A percentile compares a stretch with the other conserved stretches of the same genome.
These are phyloP conservation scores for Goniozus legneri DNA, from an alignment of 1,140 invertebrate genomes.

Conservation along the genomic window DNA sequence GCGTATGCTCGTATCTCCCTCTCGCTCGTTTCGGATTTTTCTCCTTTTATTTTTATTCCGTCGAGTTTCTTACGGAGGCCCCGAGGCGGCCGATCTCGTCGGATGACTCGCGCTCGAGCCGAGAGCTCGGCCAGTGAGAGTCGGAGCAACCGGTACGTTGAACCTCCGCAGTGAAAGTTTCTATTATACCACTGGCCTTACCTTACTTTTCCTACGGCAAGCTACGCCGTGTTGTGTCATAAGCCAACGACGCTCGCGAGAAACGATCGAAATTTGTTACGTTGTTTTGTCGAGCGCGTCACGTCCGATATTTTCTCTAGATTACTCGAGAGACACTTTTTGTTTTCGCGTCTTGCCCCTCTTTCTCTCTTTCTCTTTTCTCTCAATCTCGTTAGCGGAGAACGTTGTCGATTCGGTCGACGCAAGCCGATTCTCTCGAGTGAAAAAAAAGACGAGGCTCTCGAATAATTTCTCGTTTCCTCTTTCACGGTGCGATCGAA, in stretches of 20 bases:
- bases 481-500: too few species aligned
- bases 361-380: too few species aligned
- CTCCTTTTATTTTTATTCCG: slow-evolving; percentile 10
- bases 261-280: slow-evolving; percentile 20
- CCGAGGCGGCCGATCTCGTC: too few species aligned
- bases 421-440: too few species aligned
- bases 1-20: too few species aligned
- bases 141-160: slow-evolving; percentile 45
- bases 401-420: too few species aligned
- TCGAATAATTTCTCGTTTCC: too few species aligned
- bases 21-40: slow-evolving; percentile 8
- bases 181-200: slow-evolving; percentile 57
- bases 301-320: background rate
- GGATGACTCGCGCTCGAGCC: slow-evolving; percentile 14
- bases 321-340: background rate
- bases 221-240: slow-evolving; percentile 50
- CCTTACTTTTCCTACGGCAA: slow-evolving; percentile 54
- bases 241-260: slow-evolving; percentile 26
- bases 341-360: background rate
- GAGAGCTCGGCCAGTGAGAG: slow-evolving; percentile 47
- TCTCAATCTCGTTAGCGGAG: too few species aligned
- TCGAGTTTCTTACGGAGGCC: background rate
- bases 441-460: too few species aligned
- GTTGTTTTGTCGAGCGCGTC: slow-evolving; percentile 1
- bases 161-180: slow-evolving; percentile 56